Conservation (phyloP, 1,140 invertebrate genomes). For the Pogonomyrmex californicus region DNA sequence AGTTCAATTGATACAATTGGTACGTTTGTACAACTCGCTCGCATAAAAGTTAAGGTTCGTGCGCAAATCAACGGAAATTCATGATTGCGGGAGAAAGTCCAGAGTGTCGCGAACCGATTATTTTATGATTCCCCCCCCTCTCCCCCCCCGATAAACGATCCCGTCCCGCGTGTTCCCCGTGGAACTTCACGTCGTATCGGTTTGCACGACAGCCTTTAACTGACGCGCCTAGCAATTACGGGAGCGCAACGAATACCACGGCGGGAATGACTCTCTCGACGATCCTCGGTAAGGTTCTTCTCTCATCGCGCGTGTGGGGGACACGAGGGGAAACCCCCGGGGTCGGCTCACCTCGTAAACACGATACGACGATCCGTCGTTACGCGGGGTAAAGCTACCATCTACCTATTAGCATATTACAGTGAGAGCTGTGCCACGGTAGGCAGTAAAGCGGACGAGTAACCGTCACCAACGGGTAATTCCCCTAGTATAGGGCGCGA, state of each 20-base stretch:
- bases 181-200: constrained; percentile 13
- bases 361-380: constrained; percentile 68
- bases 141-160: background rate
- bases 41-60: background rate
- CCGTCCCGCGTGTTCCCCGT: background rate
- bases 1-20: constrained; percentile 16
- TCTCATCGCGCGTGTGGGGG: constrained; percentile 28
- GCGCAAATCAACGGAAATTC: constrained; percentile 22
- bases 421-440: constrained; percentile 36
- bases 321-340: constrained; percentile 49
- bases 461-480: constrained; percentile 71
- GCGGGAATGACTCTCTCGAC: constrained; percentile 56
- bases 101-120: constrained; percentile 16
- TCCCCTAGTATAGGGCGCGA: constrained; percentile 48
- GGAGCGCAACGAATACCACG: constrained; percentile 18
- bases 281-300: constrained; percentile 57
- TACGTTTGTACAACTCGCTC: constrained; percentile 10
- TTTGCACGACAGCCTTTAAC: constrained; percentile 21
- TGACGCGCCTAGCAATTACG: constrained; percentile 26
- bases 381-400: constrained; percentile 61
- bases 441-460: constrained; percentile 73
- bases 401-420: constrained; percentile 79
- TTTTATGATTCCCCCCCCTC: background rate
- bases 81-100: background rate
- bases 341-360: constrained; percentile 73